Evolutionary conservation across 35 echinoderm and acorn worm species (phyloP), one percentile per base, ranked within the genome.

Genomic region (Anneissia japonica): DNA sequence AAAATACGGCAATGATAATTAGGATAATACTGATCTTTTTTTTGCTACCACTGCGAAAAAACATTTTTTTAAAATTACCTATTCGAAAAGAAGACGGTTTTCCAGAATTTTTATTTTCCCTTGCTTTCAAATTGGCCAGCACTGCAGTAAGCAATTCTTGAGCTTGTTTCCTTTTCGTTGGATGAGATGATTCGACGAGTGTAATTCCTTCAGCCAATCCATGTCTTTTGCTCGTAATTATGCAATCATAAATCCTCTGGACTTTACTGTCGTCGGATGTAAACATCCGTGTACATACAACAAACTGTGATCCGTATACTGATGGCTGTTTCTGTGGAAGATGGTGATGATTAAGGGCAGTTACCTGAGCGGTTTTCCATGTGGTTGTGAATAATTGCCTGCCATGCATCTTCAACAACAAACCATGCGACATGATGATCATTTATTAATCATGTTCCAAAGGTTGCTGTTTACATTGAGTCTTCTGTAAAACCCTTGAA

Each of bases 131-230:
- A 46, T 99, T 80, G 26, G 73, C 77, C 37, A 99, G 43, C 41
- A 92, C 82, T 72, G 26, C 76, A 29, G 82, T 82, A 35, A 99
- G 83, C 13, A 99, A 39, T 74, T 73, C 46, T 43, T 89, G 84
- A 17, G 96, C 96, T 46, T 89, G 89, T 41, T 40, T 85, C 31
- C 85, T 88, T 38, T 91, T 93, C 45, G 39, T 74, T 14, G 23
- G 17, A 72, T 89, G 77, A 19, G 84, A 87, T 43, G 87, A 85
- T 77, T 99, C 96, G 3, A 94, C 92, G 4, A 99, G 73, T 17
- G 96, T 99, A 34, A 99, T 99, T n/a, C 89, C 86, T 75, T 93
- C 86, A 0, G 96, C 96, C 34, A 99, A 64, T 9, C 92, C 89
- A 46, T 84, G 82, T 87, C 96, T 91, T 37, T 99, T 87, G n/a